Conservation (phyloP, 2,888 invertebrate species). For the Clunio marinus region DNA sequence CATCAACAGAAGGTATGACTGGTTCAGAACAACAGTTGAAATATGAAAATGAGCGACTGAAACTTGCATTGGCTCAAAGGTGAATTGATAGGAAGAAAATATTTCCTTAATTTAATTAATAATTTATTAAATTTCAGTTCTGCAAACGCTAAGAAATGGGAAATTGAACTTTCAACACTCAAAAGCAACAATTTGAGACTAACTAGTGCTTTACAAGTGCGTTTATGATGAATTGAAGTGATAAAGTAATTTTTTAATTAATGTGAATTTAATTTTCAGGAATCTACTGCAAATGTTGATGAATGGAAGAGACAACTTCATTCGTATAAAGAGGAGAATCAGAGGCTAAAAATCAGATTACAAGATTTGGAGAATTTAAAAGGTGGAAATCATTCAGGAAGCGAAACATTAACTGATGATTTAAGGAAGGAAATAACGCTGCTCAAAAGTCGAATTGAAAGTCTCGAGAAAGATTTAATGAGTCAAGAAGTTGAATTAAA, state of each 20-base stretch:
- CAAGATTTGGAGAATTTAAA: constrained; percentile 67
- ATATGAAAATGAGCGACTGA: constrained; percentile 94
- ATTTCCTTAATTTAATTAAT: neutral
- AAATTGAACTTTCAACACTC: constrained; percentile 89
- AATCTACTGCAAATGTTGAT: constrained; percentile 94
- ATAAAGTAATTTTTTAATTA: neutral
- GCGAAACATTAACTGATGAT: constrained; percentile 55
- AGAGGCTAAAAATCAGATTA: constrained; percentile 71
- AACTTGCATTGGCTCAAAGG: constrained; percentile 93
- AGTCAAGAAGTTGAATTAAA: constrained; percentile 80
- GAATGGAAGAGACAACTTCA: constrained; percentile 97
- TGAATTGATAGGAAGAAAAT: constrained; percentile 48
- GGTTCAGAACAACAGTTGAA: constrained; percentile 80
- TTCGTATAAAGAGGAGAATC: constrained; percentile 85
- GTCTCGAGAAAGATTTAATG: constrained; percentile 74
- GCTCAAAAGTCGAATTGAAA: constrained; percentile 74
- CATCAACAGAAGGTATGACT: constrained; percentile 44
- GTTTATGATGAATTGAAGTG: neutral
- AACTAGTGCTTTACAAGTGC: constrained; percentile 83
- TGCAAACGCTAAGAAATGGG: constrained; percentile 98
- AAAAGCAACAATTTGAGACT: constrained; percentile 94
- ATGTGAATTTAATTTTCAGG: constrained; percentile 45
- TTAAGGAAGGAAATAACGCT: constrained; percentile 68
- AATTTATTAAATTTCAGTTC: constrained; percentile 60
- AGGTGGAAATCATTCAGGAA: constrained; percentile 40